phyloP scores from a whole-genome alignment of 2,797 vertebrate genomes.

The Momotus momota region DNA sequence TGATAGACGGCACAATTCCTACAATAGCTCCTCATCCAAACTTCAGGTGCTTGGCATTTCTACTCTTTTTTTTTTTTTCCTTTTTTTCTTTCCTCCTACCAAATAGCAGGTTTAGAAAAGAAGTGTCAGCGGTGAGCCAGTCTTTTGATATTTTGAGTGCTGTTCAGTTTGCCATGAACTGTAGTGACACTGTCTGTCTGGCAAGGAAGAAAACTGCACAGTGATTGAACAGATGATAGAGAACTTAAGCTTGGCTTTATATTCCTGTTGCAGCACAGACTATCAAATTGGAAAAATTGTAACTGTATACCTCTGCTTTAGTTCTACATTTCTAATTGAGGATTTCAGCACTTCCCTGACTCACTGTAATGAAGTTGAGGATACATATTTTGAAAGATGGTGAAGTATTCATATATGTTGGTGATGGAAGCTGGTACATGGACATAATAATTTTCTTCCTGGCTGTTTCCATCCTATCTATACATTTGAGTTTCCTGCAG shows the following conservation, averaged over 20 bases:
- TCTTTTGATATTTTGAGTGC: neutral
- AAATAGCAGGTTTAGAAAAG: neutral
- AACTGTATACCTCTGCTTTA: neutral
- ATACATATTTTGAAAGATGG: neutral
- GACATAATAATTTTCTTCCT: neutral
- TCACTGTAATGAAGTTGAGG: neutral
- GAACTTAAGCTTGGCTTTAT: neutral
- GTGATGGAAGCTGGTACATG: neutral
- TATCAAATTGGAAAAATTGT: neutral
- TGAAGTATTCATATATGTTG: neutral
- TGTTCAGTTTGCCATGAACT: neutral
- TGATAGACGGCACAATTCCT: slow-evolving; percentile 90
- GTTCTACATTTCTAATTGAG: neutral
- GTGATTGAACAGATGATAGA: neutral
- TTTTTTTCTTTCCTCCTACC: accelerated
- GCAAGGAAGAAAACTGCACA: neutral
- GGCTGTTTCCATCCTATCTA: neutral
- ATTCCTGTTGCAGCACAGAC: neutral
- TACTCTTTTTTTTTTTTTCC: neutral
- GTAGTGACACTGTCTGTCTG: neutral
- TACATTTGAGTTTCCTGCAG: neutral
- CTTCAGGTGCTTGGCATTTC: slow-evolving; percentile 87
- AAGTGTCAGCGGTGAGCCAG: neutral
- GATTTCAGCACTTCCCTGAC: neutral
- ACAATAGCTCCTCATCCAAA: slow-evolving; percentile 90